Evolutionary conservation across 2,888 invertebrate species (phyloP).

Genomic region (Ganaspis brasiliensis): DNA sequence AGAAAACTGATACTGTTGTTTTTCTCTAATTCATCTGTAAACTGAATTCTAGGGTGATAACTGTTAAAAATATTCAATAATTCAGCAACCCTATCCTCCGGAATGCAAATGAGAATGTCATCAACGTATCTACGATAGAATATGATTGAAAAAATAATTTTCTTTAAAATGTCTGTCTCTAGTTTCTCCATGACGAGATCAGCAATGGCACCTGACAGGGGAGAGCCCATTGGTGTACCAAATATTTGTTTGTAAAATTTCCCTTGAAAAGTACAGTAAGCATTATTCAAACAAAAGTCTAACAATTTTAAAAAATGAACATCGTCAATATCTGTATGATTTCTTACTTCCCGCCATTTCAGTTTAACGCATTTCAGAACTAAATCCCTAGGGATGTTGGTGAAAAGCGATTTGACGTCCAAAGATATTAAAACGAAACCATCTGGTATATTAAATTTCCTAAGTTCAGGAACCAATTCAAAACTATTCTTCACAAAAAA

Average conservation of each 20-base stretch:
- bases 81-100: no score
- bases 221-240: conserved; percentile 21
- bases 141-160: neutral
- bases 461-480: neutral
- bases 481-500: conserved; percentile 31
- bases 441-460: neutral
- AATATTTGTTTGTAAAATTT: conserved; percentile 33
- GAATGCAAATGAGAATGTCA: no score
- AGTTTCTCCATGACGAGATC: neutral
- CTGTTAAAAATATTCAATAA: conserved; percentile 3
- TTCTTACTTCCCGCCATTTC: neutral
- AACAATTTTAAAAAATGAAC: no score
- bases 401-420: neutral
- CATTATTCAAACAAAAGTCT: neutral
- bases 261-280: conserved; percentile 4
- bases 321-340: no score
- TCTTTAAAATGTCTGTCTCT: neutral
- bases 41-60: neutral
- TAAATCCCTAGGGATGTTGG: conserved; percentile 19
- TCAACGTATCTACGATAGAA: no score
- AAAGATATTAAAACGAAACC: neutral
- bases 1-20: conserved; percentile 25
- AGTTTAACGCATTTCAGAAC: neutral
- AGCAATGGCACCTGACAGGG: neutral
- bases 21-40: conserved; percentile 22